These are phyloP conservation scores for Eurytoma californica DNA, from an alignment of 2,888 invertebrate genomes.

Conservation along the genomic window DNA sequence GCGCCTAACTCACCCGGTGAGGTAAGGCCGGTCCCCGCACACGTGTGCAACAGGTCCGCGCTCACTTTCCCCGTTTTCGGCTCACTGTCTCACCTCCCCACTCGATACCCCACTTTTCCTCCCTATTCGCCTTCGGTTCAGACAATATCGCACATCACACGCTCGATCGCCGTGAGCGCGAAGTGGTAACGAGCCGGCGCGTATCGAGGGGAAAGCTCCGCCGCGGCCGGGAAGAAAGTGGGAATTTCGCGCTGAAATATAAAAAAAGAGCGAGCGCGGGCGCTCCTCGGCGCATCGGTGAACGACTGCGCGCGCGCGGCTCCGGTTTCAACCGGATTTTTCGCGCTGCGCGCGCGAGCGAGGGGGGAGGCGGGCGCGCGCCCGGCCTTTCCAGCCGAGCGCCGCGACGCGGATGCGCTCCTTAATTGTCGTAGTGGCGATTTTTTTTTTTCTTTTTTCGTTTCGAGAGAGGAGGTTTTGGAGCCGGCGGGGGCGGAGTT, in stretches of 20 bases:
- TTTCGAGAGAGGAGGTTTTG: no score
- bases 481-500: no score
- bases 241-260: no score
- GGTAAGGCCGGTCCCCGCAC: neutral
- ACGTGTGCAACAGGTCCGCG: no score
- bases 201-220: neutral
- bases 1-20: neutral
- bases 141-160: no score
- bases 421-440: neutral
- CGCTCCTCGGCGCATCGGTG: constrained; percentile 46
- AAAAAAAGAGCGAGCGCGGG: no score
- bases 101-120: neutral
- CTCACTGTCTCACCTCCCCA: neutral
- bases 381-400: constrained; percentile 1
- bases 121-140: neutral
- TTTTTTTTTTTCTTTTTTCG: no score
- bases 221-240: no score
- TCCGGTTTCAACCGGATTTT: constrained; percentile 64
- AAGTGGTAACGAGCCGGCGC: no score
- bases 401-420: neutral
- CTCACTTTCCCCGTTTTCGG: no score
- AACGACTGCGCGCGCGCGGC: constrained; percentile 56
- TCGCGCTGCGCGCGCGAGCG: constrained; percentile 15
- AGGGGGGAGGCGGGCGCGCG: neutral
- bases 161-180: no score